These are phyloP conservation scores for Elephas maximus DNA, from an alignment of 2,113 vertebrate genomes.

Conservation along the genomic window DNA sequence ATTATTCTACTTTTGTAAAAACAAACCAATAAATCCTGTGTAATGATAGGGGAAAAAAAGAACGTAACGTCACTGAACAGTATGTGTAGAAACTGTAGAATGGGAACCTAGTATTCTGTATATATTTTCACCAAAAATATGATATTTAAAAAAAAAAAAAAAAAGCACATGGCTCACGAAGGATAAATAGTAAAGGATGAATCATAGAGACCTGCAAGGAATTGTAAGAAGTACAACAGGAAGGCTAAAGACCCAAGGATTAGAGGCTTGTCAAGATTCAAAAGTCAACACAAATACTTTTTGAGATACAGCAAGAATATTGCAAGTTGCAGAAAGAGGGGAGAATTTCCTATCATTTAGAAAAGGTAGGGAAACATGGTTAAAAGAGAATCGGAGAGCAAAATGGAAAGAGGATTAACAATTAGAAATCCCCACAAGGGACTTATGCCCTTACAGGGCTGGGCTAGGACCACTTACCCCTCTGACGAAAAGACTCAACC, in stretches of 20 bases:
- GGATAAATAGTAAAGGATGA: background rate
- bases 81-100: no score
- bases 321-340: background rate
- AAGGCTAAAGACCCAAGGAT: background rate
- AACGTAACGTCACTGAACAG: background rate
- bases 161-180: background rate
- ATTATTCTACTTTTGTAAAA: no score
- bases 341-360: background rate
- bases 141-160: no score
- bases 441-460: background rate
- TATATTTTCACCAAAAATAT: no score
- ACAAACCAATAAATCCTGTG: no score
- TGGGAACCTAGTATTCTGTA: no score
- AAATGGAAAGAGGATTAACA: background rate
- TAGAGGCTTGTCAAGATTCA: background rate
- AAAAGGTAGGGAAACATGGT: background rate
- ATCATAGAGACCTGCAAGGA: background rate
- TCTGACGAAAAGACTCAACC: background rate
- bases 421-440: background rate
- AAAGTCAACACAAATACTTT: background rate
- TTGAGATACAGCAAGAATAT: background rate
- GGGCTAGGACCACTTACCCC: no score
- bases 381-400: conserved; percentile 8
- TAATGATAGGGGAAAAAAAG: no score
- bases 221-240: background rate